Evolutionary conservation across 2,888 invertebrate species (phyloP).

Genomic region (Atethmia centrago): DNA sequence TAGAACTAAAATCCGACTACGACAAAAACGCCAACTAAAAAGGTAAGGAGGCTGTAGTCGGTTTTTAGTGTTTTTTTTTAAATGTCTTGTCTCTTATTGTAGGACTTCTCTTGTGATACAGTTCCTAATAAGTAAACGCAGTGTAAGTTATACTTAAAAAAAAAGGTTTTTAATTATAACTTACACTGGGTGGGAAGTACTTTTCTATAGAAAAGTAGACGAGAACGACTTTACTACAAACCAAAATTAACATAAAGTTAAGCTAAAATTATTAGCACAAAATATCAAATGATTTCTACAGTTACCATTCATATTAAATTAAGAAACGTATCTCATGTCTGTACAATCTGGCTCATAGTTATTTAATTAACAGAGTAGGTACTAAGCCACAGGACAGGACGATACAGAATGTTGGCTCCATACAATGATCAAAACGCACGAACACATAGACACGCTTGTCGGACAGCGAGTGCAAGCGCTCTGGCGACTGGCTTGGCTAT

Average conservation of each 20-base stretch:
- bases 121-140: too few relatives aligned
- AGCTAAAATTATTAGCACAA: background rate
- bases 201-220: background rate
- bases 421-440: background rate
- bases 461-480: background rate
- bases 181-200: too few relatives aligned
- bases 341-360: constrained; percentile 33
- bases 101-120: background rate
- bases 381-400: background rate
- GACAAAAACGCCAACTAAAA: too few relatives aligned
- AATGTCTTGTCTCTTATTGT: background rate
- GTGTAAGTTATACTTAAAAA: too few relatives aligned
- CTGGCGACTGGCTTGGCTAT: background rate
- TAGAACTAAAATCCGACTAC: too few relatives aligned
- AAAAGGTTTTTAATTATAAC: too few relatives aligned
- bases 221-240: background rate
- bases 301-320: constrained; percentile 25
- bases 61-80: too few relatives aligned
- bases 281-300: constrained; percentile 9
- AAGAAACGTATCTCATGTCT: constrained; percentile 24
- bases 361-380: constrained; percentile 39
- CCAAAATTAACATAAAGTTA: background rate
- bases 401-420: background rate
- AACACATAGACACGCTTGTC: background rate
- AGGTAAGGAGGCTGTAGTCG: too few relatives aligned